Conservation (phyloP, 2,888 invertebrate genomes). For the Leistus spinibarbis region DNA sequence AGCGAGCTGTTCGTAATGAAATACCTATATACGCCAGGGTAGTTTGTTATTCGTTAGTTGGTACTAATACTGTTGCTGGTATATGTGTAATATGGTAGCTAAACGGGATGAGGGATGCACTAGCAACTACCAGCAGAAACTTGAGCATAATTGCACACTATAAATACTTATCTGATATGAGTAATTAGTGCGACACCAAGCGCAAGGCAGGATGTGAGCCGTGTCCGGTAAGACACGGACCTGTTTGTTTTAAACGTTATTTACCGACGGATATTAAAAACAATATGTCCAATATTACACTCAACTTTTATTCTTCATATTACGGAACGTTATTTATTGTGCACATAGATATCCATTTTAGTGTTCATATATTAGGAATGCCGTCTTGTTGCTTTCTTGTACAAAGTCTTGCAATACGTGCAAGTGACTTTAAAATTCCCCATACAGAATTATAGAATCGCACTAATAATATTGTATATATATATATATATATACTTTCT, state of each 20-base stretch:
- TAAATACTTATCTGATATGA: constrained; percentile 58
- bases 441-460: too few relatives aligned
- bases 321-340: too few relatives aligned
- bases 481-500: too few relatives aligned
- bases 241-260: neutral
- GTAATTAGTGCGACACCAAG: constrained; percentile 50
- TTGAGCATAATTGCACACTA: constrained; percentile 55
- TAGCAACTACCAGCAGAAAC: constrained; percentile 46
- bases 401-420: too few relatives aligned
- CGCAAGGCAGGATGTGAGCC: neutral
- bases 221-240: constrained; percentile 13
- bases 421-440: too few relatives aligned
- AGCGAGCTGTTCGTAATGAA: constrained; percentile 53
- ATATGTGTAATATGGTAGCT: constrained; percentile 26
- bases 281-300: neutral
- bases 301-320: neutral
- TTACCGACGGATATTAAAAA: neutral
- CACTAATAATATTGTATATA: too few relatives aligned
- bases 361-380: too few relatives aligned
- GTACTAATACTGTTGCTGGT: constrained; percentile 1
- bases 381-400: too few relatives aligned
- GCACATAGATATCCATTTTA: too few relatives aligned
- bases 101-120: constrained; percentile 30
- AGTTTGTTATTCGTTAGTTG: constrained; percentile 30
- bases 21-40: constrained; percentile 52